These are phyloP conservation scores for Hylaea fasciaria DNA, from an alignment of 2,888 invertebrate species.

Conservation along the genomic window DNA sequence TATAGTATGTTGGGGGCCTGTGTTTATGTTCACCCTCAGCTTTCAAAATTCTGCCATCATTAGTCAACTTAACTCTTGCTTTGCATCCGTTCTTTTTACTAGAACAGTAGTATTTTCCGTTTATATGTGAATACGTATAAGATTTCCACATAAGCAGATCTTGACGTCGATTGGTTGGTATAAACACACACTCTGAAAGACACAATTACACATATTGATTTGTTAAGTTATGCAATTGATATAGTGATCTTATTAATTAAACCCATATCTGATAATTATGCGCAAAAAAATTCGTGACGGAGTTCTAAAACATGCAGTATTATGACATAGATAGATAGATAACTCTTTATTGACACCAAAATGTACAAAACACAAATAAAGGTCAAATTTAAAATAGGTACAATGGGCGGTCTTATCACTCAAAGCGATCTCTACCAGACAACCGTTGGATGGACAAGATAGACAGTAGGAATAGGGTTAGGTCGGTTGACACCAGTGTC, in stretches of 20 bases:
- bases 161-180: conserved; percentile 17
- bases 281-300: too few species aligned
- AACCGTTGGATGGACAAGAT: too few species aligned
- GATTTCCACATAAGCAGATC: conserved; percentile 20
- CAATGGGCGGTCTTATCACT: too few species aligned
- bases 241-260: background rate
- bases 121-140: conserved; percentile 26
- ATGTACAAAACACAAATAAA: too few species aligned
- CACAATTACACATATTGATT: background rate
- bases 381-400: too few species aligned
- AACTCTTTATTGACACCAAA: too few species aligned
- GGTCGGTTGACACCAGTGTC: too few species aligned
- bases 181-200: conserved; percentile 22
- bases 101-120: conserved; percentile 34
- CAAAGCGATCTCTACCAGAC: too few species aligned
- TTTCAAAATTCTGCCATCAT: conserved; percentile 18
- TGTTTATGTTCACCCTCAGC: conserved; percentile 17
- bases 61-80: conserved; percentile 20
- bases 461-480: too few species aligned
- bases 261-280: too few species aligned
- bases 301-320: too few species aligned
- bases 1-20: conserved; percentile 8
- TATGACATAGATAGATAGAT: too few species aligned
- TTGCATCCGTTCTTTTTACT: conserved; percentile 19
- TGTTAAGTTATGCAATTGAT: background rate